A percentile compares a stretch with the other conserved stretches of the same genome.
phyloP scores from a whole-genome alignment of 2,113 vertebrate genomes.

The Heterotis niloticus region DNA sequence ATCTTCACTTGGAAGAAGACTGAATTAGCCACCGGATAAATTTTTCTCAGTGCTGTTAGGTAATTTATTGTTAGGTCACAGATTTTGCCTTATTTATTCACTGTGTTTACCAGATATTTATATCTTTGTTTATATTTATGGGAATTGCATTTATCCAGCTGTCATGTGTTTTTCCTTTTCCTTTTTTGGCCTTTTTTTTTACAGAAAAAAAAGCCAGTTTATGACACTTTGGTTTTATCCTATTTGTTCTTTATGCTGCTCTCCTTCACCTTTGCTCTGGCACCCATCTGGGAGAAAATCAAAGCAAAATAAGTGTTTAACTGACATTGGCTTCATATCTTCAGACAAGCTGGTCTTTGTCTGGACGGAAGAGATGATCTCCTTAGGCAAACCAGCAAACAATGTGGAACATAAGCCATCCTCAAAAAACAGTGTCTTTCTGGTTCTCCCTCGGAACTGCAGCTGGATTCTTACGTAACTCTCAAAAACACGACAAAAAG shows the following conservation, averaged over 20 bases:
- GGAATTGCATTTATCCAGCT: not conserved
- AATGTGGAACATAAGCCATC: not conserved
- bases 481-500: too few relatives aligned
- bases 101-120: not conserved
- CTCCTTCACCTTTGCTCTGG: not conserved
- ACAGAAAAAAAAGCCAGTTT: too few relatives aligned
- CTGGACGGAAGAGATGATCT: not conserved
- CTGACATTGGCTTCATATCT: not conserved
- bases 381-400: not conserved
- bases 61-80: not conserved
- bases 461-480: not conserved
- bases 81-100: not conserved
- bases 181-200: too few relatives aligned
- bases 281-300: not conserved
- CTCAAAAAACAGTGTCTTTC: not conserved
- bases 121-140: not conserved
- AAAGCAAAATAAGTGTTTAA: not conserved
- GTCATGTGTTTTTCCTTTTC: not conserved
- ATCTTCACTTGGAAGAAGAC: not conserved
- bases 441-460: not conserved
- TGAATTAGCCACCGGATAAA: slow-evolving; percentile 9
- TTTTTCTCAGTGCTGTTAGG: not conserved
- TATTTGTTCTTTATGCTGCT: too few relatives aligned
- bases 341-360: not conserved
- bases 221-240: too few relatives aligned